These are phyloP conservation scores for Petrocephalus schoutedeni DNA, from an alignment of 2,797 vertebrate genomes.

Conservation along the genomic window DNA sequence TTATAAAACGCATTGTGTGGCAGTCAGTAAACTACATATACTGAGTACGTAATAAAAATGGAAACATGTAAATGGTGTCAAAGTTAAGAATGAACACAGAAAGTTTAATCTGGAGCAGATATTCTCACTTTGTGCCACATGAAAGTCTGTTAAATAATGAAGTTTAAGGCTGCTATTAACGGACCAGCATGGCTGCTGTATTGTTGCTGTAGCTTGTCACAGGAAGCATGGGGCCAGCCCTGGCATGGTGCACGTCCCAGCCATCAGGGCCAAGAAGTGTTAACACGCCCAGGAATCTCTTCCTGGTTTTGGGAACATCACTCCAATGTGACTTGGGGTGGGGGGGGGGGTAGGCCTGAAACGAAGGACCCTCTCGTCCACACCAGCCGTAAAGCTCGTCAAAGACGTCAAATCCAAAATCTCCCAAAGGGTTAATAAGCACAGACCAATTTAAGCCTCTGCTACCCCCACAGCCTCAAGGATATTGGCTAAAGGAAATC, in stretches of 20 bases:
- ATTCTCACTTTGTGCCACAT: background rate
- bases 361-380: background rate
- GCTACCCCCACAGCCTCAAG: background rate
- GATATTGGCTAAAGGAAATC: background rate
- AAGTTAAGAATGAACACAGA: background rate
- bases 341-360: background rate
- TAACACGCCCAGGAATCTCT: background rate
- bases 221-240: background rate
- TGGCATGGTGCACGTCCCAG: background rate
- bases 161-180: background rate
- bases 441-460: background rate
- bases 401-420: no score
- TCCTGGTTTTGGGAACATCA: background rate
- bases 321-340: background rate
- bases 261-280: background rate
- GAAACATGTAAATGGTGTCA: background rate
- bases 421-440: background rate
- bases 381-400: background rate
- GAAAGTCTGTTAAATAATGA: background rate
- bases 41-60: background rate
- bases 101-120: background rate
- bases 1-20: background rate
- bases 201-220: background rate
- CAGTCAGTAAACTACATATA: background rate
- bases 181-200: background rate